phyloP scores from a whole-genome alignment of 2,797 vertebrate genomes.

The Schizothorax lantsangensis region DNA sequence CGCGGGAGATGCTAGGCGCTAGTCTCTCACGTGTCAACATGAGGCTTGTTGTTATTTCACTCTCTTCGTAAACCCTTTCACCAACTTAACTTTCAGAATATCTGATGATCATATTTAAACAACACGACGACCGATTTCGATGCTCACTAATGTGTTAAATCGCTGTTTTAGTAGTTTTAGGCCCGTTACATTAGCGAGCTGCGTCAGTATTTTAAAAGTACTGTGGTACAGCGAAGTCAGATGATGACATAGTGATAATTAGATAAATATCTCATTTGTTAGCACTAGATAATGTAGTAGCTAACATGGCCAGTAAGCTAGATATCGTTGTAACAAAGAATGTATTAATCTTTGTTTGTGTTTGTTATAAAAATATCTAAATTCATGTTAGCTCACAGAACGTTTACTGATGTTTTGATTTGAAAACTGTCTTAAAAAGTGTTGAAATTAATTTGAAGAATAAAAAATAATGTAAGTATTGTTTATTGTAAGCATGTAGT shows the following conservation, averaged over 20 bases:
- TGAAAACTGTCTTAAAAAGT: not conserved
- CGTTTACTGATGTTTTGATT: not conserved
- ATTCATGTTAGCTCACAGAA: not conserved
- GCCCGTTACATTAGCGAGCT: slow-evolving; percentile 6
- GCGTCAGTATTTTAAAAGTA: slow-evolving; percentile 10
- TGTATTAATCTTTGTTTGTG: not conserved
- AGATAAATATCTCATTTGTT: not conserved
- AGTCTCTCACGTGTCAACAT: slow-evolving; percentile 49
- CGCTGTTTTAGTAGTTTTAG: not conserved
- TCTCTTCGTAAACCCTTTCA: not conserved
- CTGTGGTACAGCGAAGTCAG: not conserved
- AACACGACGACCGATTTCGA: not conserved
- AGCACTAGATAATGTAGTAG: not conserved
- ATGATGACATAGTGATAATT: not conserved
- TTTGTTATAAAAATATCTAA: not conserved
- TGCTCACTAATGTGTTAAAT: not conserved
- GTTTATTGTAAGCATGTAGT: not conserved
- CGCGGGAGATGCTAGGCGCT: slow-evolving; percentile 47
- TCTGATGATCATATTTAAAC: not conserved
- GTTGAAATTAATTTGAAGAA: not conserved
- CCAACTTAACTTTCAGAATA: not conserved
- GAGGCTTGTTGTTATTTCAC: slow-evolving; percentile 38
- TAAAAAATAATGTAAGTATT: not conserved
- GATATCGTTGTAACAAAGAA: no score
- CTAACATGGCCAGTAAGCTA: not conserved